Percentiles rank a stretch among this genome's conserved stretches.
These are phyloP conservation scores for Zaprionus davidi DNA, from an alignment of 1,140 invertebrate species.

Conservation along the genomic window DNA sequence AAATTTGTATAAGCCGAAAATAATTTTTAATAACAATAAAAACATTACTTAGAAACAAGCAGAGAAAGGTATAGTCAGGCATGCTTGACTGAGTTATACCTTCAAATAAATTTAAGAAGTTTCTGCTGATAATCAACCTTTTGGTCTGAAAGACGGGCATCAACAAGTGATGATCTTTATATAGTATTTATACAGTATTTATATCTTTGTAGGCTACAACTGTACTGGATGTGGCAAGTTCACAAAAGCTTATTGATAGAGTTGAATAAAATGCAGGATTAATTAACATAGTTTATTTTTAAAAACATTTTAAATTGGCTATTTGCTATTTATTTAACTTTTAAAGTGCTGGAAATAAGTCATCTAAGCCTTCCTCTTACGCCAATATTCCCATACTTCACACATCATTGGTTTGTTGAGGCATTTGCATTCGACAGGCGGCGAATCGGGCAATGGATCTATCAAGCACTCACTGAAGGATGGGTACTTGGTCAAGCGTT, in stretches of 20 bases:
- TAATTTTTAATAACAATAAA: neutral
- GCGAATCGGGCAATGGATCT: conserved; percentile 39
- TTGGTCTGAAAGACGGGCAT: too few species aligned
- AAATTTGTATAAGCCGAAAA: neutral
- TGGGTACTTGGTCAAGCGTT: conserved; percentile 60
- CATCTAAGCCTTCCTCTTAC: conserved; percentile 56
- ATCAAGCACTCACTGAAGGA: conserved; percentile 58
- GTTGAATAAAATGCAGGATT: too few species aligned
- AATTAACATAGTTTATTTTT: too few species aligned
- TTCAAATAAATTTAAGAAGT: too few species aligned
- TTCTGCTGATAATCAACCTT: too few species aligned
- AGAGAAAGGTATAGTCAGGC: neutral
- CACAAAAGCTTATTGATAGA: too few species aligned
- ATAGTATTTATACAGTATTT: too few species aligned
- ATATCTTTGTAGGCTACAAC: too few species aligned
- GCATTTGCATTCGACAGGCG: conserved; percentile 58
- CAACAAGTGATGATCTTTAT: too few species aligned
- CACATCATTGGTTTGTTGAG: conserved; percentile 53
- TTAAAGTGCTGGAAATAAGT: neutral
- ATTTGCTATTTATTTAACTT: neutral
- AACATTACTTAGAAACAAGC: neutral
- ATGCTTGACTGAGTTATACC: too few species aligned
- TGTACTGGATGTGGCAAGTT: too few species aligned
- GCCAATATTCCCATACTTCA: conserved; percentile 60
- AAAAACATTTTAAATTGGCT: neutral